Conservation (phyloP, 2,797 vertebrate species). For the Okamejei kenojei region DNA sequence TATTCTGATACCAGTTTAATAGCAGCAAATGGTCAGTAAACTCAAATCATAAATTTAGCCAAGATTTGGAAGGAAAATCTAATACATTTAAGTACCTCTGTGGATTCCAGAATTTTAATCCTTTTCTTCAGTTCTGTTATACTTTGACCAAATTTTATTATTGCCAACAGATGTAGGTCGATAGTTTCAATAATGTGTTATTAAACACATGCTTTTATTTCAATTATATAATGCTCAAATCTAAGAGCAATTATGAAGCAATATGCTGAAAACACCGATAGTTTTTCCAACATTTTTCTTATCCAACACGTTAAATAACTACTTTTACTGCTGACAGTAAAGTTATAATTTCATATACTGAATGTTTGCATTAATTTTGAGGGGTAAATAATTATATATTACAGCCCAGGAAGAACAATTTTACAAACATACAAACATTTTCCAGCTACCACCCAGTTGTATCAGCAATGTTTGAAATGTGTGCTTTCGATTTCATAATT, state of each 20-base stretch:
- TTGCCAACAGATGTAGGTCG: background rate
- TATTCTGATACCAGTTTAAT: constrained; percentile 9
- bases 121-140: background rate
- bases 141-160: constrained; percentile 15
- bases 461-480: background rate
- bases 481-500: too few species aligned
- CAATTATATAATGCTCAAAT: background rate
- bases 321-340: background rate
- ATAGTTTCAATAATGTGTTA: background rate
- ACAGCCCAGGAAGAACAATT: background rate
- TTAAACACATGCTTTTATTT: background rate
- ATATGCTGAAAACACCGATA: background rate
- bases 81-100: constrained; percentile 16
- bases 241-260: background rate
- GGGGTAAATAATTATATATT: background rate
- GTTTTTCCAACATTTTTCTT: background rate
- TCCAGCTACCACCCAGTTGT: too few species aligned
- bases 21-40: constrained; percentile 23
- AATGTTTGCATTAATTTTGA: background rate
- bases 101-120: background rate
- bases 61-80: background rate
- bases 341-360: background rate
- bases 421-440: background rate
- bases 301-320: background rate
- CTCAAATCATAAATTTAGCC: constrained; percentile 20